phyloP scores from a whole-genome alignment of 1,140 invertebrate species.

The Andrena cerasifolii region DNA sequence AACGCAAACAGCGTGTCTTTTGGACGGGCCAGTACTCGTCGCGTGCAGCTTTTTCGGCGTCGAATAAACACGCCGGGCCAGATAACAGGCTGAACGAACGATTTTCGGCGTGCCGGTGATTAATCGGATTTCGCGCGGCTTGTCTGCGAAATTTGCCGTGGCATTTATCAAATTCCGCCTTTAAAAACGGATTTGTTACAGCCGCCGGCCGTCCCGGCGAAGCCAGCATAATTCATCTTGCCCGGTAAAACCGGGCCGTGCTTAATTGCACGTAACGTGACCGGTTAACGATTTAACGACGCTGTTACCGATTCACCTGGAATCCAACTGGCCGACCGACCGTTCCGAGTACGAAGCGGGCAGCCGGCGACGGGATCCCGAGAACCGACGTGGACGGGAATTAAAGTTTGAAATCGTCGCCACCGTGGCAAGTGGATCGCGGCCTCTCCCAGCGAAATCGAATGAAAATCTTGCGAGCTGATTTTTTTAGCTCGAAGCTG shows the following conservation, averaged over 20 bases:
- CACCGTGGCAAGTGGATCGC: background rate
- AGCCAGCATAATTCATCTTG: conserved; percentile 36
- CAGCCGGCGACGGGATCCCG: background rate
- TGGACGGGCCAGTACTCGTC: background rate
- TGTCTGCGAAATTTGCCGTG: conserved; percentile 38
- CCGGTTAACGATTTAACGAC: conserved; percentile 36
- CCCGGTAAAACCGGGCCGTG: conserved; percentile 5
- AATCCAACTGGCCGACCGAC: background rate
- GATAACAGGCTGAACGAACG: conserved; percentile 7
- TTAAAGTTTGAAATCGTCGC: conserved; percentile 6
- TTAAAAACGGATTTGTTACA: conserved; percentile 47
- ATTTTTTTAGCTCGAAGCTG: background rate
- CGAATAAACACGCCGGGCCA: conserved; percentile 1
- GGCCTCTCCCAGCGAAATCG: background rate
- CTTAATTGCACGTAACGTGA: conserved; percentile 46
- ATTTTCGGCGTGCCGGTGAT: conserved; percentile 36
- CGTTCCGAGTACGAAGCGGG: background rate
- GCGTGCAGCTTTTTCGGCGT: background rate
- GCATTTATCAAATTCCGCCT: conserved; percentile 46
- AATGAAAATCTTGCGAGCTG: background rate
- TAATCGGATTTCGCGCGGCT: conserved; percentile 33
- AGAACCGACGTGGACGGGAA: background rate
- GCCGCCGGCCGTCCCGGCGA: conserved; percentile 14
- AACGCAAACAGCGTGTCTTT: background rate
- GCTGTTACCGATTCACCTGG: background rate